phyloP scores from a whole-genome alignment of 2,888 invertebrate genomes.

The Orthonevra nobilis region DNA sequence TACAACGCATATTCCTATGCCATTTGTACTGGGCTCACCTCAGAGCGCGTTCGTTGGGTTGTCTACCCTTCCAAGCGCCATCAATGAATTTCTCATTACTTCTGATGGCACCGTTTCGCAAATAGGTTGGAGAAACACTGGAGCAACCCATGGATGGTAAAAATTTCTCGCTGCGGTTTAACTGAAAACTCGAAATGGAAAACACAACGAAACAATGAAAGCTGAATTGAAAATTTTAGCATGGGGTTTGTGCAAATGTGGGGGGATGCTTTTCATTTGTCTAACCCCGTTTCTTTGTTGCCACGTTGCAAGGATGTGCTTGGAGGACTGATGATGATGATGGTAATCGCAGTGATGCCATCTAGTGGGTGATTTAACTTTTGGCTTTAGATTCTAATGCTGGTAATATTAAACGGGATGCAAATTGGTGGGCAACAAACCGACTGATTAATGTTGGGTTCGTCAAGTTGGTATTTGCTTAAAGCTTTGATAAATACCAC shows the following conservation, averaged over 20 bases:
- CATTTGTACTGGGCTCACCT: slow-evolving; percentile 38
- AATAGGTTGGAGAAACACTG: background rate
- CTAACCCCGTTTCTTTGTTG: slow-evolving; percentile 32
- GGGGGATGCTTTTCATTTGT: slow-evolving; percentile 27
- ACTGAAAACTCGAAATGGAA: slow-evolving; percentile 18
- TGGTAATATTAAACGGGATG: too few species aligned
- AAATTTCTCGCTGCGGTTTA: slow-evolving; percentile 12
- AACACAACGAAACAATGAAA: slow-evolving; percentile 27
- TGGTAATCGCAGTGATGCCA: too few species aligned
- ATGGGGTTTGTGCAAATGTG: background rate
- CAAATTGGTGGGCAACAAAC: too few species aligned
- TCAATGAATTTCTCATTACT: slow-evolving; percentile 47
- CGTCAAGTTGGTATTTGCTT: too few species aligned
- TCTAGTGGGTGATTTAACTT: too few species aligned
- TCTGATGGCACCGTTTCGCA: slow-evolving; percentile 42
- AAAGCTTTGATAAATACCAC: too few species aligned
- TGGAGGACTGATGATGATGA: background rate
- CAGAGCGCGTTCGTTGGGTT: too few species aligned
- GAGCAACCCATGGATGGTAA: background rate
- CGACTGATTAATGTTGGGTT: too few species aligned
- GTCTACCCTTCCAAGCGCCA: slow-evolving; percentile 26
- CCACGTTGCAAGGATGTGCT: background rate
- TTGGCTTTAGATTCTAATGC: too few species aligned
- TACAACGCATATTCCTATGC: slow-evolving; percentile 32
- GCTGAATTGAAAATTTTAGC: slow-evolving; percentile 37